Evolutionary conservation across 2,113 vertebrate genomes (phyloP), one percentile per base, ranked within the genome.

Genomic region (Solenodon paradoxus): DNA sequence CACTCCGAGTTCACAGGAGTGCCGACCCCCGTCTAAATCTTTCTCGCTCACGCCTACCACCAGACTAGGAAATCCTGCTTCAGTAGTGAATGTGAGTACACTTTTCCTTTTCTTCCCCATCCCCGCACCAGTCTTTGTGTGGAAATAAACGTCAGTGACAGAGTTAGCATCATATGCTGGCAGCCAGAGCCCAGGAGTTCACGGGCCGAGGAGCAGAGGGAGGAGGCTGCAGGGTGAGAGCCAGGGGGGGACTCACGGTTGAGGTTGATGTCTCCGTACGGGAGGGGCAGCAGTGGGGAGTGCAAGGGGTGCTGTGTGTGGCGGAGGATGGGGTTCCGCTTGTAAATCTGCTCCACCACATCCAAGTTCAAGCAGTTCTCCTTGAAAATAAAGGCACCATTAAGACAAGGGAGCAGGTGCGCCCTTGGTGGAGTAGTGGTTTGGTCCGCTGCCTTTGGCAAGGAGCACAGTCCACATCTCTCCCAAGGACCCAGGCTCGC

Each of bases 311-410:
- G 99, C 80, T 99, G 99, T 42, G 99, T 99, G 97, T 99, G 99
- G 51, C 99, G 99, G 1, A 99, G 99, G 96, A 99, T 99, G 32
- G 99, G 99, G 97, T 99, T 99, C 97, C 99, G 99, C 97, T 98
- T 99, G 97, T 99, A 99, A 95, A 99, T 99, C 98, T 99, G 99
- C 95, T 99, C 99, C 94, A 99, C 99, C 75, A 99, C 99, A 26
- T 99, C 99, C 0, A 96, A 87, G 97, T 99, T 99, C 96, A 99
- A 98, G 96, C 99, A 99, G 98, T 99, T 99, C 98, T 99, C 99
- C 99, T 99, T 20, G 4, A 63, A 83, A 80, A 35, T 0, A n/a
- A 16, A 35, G 51, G 72, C 17, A 38, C 10, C 22, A 7, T 59
- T 38, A 24, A 38, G n/a, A n/a, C n/a, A n/a, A 42, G 17, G 1